These are phyloP conservation scores for Aulostomus chinensis DNA, from an alignment of 2,797 vertebrate species.

Conservation along the genomic window DNA sequence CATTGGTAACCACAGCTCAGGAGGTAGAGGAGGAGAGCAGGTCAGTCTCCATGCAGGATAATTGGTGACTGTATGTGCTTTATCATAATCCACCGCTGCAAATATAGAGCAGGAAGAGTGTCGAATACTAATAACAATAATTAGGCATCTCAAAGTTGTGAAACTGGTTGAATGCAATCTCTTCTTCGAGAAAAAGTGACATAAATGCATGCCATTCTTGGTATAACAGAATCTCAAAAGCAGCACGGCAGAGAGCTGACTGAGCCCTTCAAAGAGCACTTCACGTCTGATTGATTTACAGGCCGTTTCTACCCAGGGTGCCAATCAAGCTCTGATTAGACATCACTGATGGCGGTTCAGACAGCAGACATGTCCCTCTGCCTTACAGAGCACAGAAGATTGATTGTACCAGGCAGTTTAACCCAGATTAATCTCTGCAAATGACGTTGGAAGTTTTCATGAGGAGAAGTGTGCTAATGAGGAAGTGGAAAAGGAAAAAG, in stretches of 20 bases:
- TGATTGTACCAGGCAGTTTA: constrained; percentile 60
- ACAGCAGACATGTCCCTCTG: constrained; percentile 41
- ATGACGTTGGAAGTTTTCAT: constrained; percentile 45
- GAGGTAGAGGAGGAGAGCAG: constrained; percentile 61
- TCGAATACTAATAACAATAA: constrained; percentile 42
- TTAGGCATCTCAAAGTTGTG: constrained; percentile 25
- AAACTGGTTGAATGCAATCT: constrained; percentile 26
- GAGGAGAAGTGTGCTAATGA: constrained; percentile 10
- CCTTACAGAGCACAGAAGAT: constrained; percentile 34
- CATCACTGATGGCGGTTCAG: constrained; percentile 59
- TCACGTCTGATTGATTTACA: constrained; percentile 71
- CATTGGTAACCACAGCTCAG: constrained; percentile 76
- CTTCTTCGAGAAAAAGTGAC: constrained; percentile 8
- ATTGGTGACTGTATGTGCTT: constrained; percentile 50
- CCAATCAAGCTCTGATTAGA: constrained; percentile 77
- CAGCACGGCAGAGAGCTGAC: constrained; percentile 33
- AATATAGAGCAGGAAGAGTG: constrained; percentile 30
- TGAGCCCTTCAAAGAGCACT: constrained; percentile 59
- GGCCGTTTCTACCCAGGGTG: constrained; percentile 64
- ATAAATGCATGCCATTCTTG: constrained; percentile 9
- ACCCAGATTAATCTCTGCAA: constrained; percentile 50
- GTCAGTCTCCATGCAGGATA: constrained; percentile 60
- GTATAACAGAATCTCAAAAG: constrained; percentile 11
- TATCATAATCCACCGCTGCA: constrained; percentile 59
- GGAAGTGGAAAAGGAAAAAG: constrained; percentile 23